Evolutionary conservation across 2,113 vertebrate genomes (phyloP), one percentile per base, ranked within the genome.

Genomic region (Myiagra hebetior): DNA sequence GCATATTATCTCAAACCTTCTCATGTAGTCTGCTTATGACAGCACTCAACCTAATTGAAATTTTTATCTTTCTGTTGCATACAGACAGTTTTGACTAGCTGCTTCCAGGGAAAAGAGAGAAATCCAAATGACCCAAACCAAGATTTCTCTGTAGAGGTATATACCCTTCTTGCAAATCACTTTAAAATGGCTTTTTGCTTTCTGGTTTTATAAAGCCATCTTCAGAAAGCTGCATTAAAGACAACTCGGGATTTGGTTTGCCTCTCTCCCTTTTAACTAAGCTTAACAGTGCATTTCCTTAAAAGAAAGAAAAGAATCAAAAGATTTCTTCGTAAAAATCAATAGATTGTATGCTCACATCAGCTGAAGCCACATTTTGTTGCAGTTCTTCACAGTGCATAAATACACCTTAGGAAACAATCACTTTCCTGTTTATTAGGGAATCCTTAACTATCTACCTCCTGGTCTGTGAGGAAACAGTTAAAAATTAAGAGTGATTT

Each of bases 1-100:
- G 98, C 98, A 98, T 98, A 98, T 99, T 99, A 99, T 98, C 98
- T 97, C 98, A 93, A 97, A 98, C 98, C 97, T 98, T 98, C 98
- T 98, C 97, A 97, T 98, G 97, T 97, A 98, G 96, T 68, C 97
- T 89, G 96, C 97, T 95, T 96, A 97, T 98, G 98, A 98, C 98
- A 98, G 98, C 96, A 96, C 97, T 97, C 97, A 97, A 97, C 94
- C 97, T 98, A 98, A 99, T 98, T 98, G 98, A 98, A 98, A 98
- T 98, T 98, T 98, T 98, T 98, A 98, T 98, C 98, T 98, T 98
- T 97, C 98, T 96, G 96, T 97, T 98, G 97, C 98, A 98, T 98
- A 97, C 98, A 97, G 98, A 98, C 98, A 97, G 96, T 98, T 98
- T 97, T 97, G 98, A 98, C 97, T 97, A 82, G 96, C 97, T 92